A percentile compares a stretch with the other conserved stretches of the same genome.
phyloP scores from a whole-genome alignment of 2,888 invertebrate species.

The Tetranychus piercei region DNA sequence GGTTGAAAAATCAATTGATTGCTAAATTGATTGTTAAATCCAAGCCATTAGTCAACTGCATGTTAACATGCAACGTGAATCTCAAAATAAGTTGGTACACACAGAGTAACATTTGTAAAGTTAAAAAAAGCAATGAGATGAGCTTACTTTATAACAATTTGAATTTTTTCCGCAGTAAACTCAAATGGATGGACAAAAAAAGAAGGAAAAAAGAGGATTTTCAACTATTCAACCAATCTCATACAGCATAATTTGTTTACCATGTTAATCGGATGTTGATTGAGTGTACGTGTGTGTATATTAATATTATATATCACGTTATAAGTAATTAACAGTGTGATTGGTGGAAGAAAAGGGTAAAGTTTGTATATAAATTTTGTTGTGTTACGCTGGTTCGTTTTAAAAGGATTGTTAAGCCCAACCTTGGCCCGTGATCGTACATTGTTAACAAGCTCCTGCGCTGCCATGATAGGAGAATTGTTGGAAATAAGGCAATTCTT shows the following conservation, averaged over 20 bases:
- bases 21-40: background rate
- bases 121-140: background rate
- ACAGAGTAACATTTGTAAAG: background rate
- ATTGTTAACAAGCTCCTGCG: constrained; percentile 26
- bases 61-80: background rate
- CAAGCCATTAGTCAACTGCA: background rate
- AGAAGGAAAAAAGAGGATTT: background rate
- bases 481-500: constrained; percentile 46
- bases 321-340: background rate
- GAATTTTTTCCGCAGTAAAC: background rate
- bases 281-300: background rate
- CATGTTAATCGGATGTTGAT: background rate
- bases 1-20: background rate
- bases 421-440: constrained; percentile 14
- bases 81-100: background rate
- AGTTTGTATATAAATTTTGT: background rate
- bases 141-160: background rate
- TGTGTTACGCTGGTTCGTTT: background rate
- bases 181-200: background rate
- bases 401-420: background rate
- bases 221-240: no score
- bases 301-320: background rate
- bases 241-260: no score
- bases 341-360: background rate
- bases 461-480: constrained; percentile 52